phyloP scores from a whole-genome alignment of 2,888 invertebrate genomes.

The Ophion costatus region DNA sequence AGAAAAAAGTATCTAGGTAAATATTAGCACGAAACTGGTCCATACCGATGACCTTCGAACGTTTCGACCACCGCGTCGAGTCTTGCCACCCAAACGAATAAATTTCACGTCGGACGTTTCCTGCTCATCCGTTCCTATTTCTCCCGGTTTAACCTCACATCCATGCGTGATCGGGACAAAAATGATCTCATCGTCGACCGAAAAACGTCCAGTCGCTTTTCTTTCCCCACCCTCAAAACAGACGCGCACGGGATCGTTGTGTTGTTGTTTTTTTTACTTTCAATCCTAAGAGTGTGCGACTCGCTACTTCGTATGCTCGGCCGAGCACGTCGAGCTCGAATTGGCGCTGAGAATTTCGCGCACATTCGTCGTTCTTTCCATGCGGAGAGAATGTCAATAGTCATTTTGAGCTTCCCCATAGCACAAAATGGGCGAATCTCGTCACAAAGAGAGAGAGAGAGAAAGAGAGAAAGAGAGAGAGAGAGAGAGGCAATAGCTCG shows the following conservation, averaged over 20 bases:
- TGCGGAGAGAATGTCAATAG: conserved; percentile 35
- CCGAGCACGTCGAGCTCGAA: conserved; percentile 41
- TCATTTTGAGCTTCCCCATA: background rate
- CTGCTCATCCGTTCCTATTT: background rate
- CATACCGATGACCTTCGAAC: background rate
- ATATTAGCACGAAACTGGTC: background rate
- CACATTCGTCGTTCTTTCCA: background rate
- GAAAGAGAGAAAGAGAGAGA: background rate
- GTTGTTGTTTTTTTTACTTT: background rate
- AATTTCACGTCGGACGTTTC: background rate
- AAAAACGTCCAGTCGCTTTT: background rate
- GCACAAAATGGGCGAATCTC: background rate
- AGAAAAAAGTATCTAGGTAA: background rate
- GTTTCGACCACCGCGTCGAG: background rate
- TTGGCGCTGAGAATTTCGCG: conserved; percentile 18
- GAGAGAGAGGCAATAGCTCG: background rate
- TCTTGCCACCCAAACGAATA: background rate
- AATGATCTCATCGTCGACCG: background rate
- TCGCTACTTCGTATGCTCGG: conserved; percentile 48
- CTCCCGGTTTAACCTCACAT: background rate
- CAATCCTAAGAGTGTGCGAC: background rate
- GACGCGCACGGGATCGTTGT: background rate
- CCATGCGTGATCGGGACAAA: background rate
- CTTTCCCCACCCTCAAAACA: background rate
- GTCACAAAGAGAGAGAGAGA: background rate